Conservation (phyloP, 1,140 invertebrate genomes). For the Thaumatotibia leucotreta region DNA sequence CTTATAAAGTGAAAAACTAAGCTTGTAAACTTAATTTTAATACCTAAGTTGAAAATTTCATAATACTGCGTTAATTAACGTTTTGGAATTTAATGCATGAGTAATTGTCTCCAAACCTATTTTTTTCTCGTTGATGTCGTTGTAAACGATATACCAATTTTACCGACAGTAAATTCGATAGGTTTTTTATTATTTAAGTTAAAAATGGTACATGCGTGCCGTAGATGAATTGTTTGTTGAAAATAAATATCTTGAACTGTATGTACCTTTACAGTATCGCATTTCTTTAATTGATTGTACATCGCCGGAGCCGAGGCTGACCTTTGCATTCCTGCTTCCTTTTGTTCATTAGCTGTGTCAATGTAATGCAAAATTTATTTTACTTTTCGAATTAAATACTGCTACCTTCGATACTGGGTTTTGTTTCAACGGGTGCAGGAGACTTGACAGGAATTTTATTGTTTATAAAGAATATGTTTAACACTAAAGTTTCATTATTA, state of each 20-base stretch:
- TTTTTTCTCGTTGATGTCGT: background rate
- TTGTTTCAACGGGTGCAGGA: conserved; percentile 1
- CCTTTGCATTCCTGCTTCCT: conserved; percentile 28
- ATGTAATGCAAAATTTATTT: conserved; percentile 32
- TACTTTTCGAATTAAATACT: conserved; percentile 24
- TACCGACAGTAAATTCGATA: background rate
- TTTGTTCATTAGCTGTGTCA: conserved; percentile 40
- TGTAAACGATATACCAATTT: too few relatives aligned
- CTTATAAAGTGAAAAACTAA: conserved; percentile 9
- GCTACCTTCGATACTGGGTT: conserved; percentile 18
- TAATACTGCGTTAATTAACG: background rate
- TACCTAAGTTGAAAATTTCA: background rate
- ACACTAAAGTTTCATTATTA: background rate
- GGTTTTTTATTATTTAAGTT: background rate
- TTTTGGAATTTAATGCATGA: too few relatives aligned
- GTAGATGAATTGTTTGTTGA: background rate
- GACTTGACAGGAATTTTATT: background rate
- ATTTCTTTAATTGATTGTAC: conserved; percentile 33
- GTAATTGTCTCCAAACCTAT: background rate
- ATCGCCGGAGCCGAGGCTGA: conserved; percentile 20
- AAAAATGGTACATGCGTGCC: background rate
- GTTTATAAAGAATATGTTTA: background rate
- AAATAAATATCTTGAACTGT: conserved; percentile 13
- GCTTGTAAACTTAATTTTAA: background rate
- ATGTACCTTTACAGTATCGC: conserved; percentile 11